A percentile compares a stretch with the other conserved stretches of the same genome.
Conservation (phyloP, 2,113 vertebrate species). For the Paramormyrops kingsleyae region DNA sequence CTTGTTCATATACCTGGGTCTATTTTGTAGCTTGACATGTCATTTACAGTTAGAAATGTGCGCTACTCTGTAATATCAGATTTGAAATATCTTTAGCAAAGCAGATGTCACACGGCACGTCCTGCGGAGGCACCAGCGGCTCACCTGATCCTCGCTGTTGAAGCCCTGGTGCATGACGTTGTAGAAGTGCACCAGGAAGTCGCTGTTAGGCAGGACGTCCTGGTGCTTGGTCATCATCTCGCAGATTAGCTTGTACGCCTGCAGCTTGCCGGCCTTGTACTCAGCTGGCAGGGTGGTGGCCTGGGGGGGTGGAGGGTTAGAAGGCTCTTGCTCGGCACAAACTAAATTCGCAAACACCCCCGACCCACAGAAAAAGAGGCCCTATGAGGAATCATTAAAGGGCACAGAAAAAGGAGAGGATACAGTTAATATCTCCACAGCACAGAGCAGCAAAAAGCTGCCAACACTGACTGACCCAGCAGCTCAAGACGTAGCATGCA, state of each 20-base stretch:
- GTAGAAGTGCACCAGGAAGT: slow-evolving; percentile 93
- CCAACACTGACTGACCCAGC: background rate
- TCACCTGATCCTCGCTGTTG: slow-evolving; percentile 87
- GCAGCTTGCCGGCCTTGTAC: slow-evolving; percentile 90
- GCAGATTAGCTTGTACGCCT: slow-evolving; percentile 89
- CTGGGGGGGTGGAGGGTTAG: slow-evolving; percentile 49
- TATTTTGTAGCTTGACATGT: background rate
- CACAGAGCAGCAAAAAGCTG: background rate
- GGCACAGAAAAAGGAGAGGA: background rate
- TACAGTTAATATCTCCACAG: background rate
- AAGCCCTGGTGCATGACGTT: slow-evolving; percentile 87
- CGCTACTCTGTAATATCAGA: background rate
- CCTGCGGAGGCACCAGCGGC: too few relatives aligned
- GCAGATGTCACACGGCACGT: background rate
- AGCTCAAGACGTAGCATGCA: background rate
- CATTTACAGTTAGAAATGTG: background rate
- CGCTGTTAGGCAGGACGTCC: slow-evolving; percentile 86
- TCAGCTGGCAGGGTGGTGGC: slow-evolving; percentile 79
- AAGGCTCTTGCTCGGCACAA: background rate
- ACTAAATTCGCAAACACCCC: background rate
- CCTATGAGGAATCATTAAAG: background rate
- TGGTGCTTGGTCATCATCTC: slow-evolving; percentile 97
- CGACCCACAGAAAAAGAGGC: background rate
- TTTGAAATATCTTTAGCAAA: background rate
- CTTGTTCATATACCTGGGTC: background rate